Conservation (phyloP, 2,888 invertebrate species). For the Parnassius orleans region DNA sequence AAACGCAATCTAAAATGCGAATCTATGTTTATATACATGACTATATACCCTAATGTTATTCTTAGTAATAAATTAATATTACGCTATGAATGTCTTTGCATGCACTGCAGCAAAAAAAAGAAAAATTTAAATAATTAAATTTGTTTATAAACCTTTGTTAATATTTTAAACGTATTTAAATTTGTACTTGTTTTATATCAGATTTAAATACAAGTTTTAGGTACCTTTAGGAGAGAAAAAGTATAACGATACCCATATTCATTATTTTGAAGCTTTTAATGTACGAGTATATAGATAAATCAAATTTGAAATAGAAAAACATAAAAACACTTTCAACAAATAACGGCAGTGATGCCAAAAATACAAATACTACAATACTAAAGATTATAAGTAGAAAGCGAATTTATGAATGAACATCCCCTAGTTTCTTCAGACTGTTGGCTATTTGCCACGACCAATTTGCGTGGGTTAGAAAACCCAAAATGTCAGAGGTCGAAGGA, state of each 20-base stretch:
- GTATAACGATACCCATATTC: too few species aligned
- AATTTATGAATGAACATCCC: constrained; percentile 57
- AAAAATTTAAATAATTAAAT: not conserved
- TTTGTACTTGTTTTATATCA: not conserved
- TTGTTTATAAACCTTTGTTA: not conserved
- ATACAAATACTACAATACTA: constrained; percentile 13
- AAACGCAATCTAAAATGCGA: too few species aligned
- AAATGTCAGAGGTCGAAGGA: constrained; percentile 57
- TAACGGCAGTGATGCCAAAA: constrained; percentile 12
- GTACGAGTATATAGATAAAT: too few species aligned
- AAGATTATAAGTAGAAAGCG: constrained; percentile 34
- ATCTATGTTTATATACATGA: too few species aligned
- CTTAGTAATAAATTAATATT: too few species aligned
- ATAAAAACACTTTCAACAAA: not conserved
- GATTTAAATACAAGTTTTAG: too few species aligned
- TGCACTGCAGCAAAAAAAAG: too few species aligned
- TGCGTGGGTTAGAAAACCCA: constrained; percentile 49
- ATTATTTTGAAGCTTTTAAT: too few species aligned
- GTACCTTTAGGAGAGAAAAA: too few species aligned
- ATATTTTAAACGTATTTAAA: not conserved
- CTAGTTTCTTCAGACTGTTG: constrained; percentile 51
- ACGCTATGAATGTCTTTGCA: too few species aligned
- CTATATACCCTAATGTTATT: too few species aligned
- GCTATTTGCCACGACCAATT: constrained; percentile 50
- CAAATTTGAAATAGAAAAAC: not conserved